Percentiles rank a stretch among this genome's conserved stretches.
Evolutionary conservation across 2,113 vertebrate species (phyloP).

Genomic region (Xenus cinereus): DNA sequence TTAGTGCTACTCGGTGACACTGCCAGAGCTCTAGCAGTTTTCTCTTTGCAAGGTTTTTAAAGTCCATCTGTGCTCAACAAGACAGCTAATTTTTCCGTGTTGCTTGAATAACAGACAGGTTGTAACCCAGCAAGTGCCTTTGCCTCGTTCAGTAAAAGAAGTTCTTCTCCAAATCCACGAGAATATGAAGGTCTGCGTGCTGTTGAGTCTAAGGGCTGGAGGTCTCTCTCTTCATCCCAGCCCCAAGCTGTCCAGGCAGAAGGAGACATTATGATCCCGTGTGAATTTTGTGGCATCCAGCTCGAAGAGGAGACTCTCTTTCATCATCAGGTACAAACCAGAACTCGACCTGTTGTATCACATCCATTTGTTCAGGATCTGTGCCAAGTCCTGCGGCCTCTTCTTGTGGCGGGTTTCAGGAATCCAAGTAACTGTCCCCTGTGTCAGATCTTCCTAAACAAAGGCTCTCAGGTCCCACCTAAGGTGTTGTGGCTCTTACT

Average conservation of each 20-base stretch:
- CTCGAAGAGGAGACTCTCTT: constrained; percentile 90
- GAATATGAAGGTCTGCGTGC: background rate
- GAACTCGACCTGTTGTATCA: background rate
- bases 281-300: constrained; percentile 93
- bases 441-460: background rate
- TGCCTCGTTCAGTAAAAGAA: constrained; percentile 83
- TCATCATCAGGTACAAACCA: constrained; percentile 88
- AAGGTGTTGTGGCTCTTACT: background rate
- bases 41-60: background rate
- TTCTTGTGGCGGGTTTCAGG: background rate
- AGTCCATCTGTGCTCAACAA: background rate
- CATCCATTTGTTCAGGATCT: rapidly evolving
- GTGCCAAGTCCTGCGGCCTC: background rate
- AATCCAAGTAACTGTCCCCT: background rate
- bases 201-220: background rate
- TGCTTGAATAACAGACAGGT: constrained; percentile 80
- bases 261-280: constrained; percentile 84
- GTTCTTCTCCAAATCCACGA: constrained; percentile 60
- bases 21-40: background rate
- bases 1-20: background rate
- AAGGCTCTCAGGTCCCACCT: background rate
- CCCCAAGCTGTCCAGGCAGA: constrained; percentile 65
- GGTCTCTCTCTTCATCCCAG: constrained; percentile 64
- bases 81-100: background rate
- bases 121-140: constrained; percentile 89